Conservation (phyloP, 2,888 invertebrate species). For the Apamea anceps region DNA sequence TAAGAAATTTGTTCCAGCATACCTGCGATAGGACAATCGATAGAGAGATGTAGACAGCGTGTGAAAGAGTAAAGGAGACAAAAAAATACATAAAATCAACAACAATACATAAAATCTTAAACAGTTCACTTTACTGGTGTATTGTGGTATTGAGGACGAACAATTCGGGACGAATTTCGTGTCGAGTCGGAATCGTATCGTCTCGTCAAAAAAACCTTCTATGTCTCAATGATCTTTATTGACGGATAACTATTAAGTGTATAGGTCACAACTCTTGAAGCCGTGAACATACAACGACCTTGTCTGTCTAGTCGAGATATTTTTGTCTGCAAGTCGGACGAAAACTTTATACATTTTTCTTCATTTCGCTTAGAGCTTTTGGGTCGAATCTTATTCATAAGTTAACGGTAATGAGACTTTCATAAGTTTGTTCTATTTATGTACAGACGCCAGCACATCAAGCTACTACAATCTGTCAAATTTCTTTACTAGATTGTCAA, state of each 20-base stretch:
- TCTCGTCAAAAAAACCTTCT: background rate
- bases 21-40: no score
- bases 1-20: no score
- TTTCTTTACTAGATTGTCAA: no score
- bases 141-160: background rate
- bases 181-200: slow-evolving; percentile 24
- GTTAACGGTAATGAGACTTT: background rate
- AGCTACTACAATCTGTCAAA: no score
- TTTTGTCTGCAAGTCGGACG: slow-evolving; percentile 22
- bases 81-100: no score
- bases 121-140: no score
- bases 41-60: no score
- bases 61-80: no score
- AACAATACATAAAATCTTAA: no score
- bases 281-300: slow-evolving; percentile 13
- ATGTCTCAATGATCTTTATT: background rate
- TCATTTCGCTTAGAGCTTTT: slow-evolving; percentile 5
- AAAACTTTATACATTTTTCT: slow-evolving; percentile 19
- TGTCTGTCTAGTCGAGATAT: slow-evolving; percentile 31
- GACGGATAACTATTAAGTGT: slow-evolving; percentile 18
- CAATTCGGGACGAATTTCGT: background rate
- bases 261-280: slow-evolving; percentile 10
- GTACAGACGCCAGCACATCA: no score
- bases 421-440: slow-evolving; percentile 16
- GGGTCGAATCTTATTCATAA: background rate